Conservation (phyloP, 1,140 invertebrate genomes). For the Lamellibrachia luymesi region DNA sequence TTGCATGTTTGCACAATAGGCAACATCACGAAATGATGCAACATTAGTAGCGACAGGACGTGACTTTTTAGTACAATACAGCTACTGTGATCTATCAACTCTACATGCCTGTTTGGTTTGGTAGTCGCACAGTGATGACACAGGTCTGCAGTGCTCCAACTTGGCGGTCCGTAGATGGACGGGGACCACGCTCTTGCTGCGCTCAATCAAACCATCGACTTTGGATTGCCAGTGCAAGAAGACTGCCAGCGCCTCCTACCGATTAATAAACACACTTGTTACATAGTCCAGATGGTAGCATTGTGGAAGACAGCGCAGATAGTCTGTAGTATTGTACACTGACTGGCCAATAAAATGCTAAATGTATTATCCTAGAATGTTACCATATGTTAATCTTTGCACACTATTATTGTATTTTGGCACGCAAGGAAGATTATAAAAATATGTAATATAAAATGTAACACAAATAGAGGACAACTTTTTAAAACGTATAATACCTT, state of each 20-base stretch:
- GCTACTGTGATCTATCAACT: background rate
- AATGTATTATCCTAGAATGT: too few relatives aligned
- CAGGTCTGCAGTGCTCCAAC: constrained; percentile 21
- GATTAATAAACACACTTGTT: background rate
- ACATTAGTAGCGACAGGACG: too few relatives aligned
- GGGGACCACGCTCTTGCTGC: constrained; percentile 22
- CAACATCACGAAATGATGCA: too few relatives aligned
- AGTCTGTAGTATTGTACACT: too few relatives aligned
- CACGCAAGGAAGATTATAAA: background rate
- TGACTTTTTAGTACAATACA: too few relatives aligned
- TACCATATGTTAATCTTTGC: too few relatives aligned
- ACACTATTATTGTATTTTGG: background rate
- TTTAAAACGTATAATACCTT: constrained; percentile 11
- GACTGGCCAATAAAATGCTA: too few relatives aligned
- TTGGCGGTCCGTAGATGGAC: constrained; percentile 19
- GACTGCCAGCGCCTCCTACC: constrained; percentile 19
- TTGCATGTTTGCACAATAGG: too few relatives aligned
- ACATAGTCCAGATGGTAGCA: background rate
- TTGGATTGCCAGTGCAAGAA: constrained; percentile 24
- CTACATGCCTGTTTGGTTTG: constrained; percentile 23
- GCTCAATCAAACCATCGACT: constrained; percentile 16
- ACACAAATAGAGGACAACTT: background rate
- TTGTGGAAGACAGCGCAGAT: background rate
- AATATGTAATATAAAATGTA: background rate
- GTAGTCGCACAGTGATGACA: constrained; percentile 19